These are phyloP conservation scores for Sebastes fasciatus DNA, from an alignment of 2,113 vertebrate genomes.

Conservation along the genomic window DNA sequence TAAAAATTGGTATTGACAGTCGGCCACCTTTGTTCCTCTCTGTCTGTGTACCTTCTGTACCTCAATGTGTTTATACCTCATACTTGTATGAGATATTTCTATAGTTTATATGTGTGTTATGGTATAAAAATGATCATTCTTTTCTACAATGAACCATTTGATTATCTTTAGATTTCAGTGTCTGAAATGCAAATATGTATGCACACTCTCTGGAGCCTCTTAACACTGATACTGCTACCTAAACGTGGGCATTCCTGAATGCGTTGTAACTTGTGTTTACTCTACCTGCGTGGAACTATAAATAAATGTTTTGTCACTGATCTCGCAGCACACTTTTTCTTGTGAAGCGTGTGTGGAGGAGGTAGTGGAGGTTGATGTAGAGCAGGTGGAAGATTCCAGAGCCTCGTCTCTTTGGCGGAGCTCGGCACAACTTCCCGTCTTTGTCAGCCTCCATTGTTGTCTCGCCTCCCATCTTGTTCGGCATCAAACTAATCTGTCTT, in stretches of 20 bases:
- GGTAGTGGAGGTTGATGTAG: conserved; percentile 26
- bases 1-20: conserved; percentile 18
- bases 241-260: conserved; percentile 2
- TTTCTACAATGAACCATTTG: background rate
- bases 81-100: background rate
- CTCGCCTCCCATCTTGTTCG: conserved; percentile 56
- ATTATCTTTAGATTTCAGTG: background rate
- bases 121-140: background rate
- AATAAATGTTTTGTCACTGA: conserved; percentile 26
- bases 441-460: conserved; percentile 75
- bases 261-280: conserved; percentile 1
- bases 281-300: conserved; percentile 20
- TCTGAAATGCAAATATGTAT: conserved; percentile 7
- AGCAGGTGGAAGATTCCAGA: conserved; percentile 70
- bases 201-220: background rate
- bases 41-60: background rate
- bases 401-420: conserved; percentile 31
- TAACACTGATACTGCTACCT: background rate
- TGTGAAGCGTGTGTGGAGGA: background rate
- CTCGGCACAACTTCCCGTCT: conserved; percentile 74
- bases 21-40: conserved; percentile 9
- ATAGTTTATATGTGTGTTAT: background rate
- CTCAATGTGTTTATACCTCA: background rate
- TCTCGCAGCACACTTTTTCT: conserved; percentile 5
- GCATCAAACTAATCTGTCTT: conserved; percentile 52